phyloP scores from a whole-genome alignment of 2,888 invertebrate species.

The Caprella mutica region DNA sequence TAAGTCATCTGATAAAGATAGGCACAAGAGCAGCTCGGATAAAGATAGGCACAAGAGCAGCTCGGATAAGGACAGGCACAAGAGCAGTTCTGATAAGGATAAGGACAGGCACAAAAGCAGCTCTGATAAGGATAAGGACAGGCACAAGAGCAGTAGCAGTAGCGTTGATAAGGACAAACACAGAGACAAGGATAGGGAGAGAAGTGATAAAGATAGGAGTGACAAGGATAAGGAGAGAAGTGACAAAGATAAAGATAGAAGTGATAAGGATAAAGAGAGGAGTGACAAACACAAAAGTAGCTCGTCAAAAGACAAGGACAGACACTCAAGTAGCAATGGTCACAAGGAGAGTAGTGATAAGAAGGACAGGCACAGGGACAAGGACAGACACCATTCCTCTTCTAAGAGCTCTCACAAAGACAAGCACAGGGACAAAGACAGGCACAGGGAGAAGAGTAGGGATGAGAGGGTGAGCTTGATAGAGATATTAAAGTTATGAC shows the following conservation, averaged over 20 bases:
- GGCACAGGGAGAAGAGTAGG: constrained; percentile 41
- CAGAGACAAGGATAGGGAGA: constrained; percentile 9
- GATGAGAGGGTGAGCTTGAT: constrained; percentile 42
- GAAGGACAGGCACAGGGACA: constrained; percentile 42
- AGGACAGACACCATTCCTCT: constrained; percentile 35
- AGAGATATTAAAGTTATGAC: too few species aligned
- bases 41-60: constrained; percentile 15
- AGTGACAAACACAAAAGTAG: constrained; percentile 27
- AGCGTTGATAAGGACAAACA: constrained; percentile 1
- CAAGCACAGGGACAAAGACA: constrained; percentile 40
- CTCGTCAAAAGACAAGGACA: constrained; percentile 7
- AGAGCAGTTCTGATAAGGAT: constrained; percentile 29
- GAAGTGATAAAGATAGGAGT: constrained; percentile 3
- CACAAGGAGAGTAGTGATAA: constrained; percentile 31
- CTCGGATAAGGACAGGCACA: constrained; percentile 20
- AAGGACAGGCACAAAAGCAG: constrained; percentile 18
- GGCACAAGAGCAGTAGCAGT: constrained; percentile 13
- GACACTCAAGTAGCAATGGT: constrained; percentile 42
- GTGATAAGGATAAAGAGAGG: constrained; percentile 20
- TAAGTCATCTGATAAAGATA: constrained; percentile 23
- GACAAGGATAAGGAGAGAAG: constrained; percentile 23
- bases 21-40: constrained; percentile 7
- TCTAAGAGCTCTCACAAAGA: constrained; percentile 42
- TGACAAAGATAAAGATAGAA: constrained; percentile 6
- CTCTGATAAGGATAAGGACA: constrained; percentile 16